Evolutionary conservation across 2,888 invertebrate species (phyloP), one percentile per base, ranked within the genome.

Genomic region (Scaptomyza caliginosa): DNA sequence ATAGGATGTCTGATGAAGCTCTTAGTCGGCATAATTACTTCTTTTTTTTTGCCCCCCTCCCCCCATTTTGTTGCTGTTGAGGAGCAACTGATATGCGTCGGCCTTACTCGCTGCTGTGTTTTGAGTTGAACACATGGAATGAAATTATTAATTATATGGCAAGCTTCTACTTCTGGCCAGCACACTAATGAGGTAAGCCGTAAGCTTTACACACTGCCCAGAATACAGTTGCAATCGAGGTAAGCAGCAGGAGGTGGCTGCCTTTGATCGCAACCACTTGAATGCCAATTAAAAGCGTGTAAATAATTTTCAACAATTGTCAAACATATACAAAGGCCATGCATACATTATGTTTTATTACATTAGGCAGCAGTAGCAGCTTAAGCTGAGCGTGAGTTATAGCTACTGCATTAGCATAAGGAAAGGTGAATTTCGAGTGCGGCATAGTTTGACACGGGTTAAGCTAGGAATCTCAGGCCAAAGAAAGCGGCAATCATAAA

Each of bases 21-120:
- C 86, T 86, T 86, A 86, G 86, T 86, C 86, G 84, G 73, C 86
- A 80, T 86, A 86, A 86, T 86, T 86, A 86, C 84, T 87, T 85
- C 82, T 84, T 81, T 73, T n/a, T n/a, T n/a, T n/a, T n/a, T n/a
- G n/a, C n/a, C n/a, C n/a, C n/a, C n/a, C n/a, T n/a, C n/a, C n/a
- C n/a, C n/a, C 40, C 3, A 23, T 42, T 42, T 10, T 45, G 24
- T 38, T 11, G 13, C 24, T 17, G 13, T 16, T 34, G 49, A 45
- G 34, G 4, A 39, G 67, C 62, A 73, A 74, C 65, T 74, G 79
- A 77, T 74, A 75, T 49, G 40, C 60, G 21, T 45, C 19, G 13
- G 17, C 16, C 21, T 17, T 52, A 16, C 32, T 21, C 51, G 7
- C 42, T 10, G 39, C 38, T 57, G 32, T 52, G 50, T 51, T 32